A percentile compares a stretch with the other conserved stretches of the same genome.
Evolutionary conservation across 2,888 invertebrate species (phyloP).

Genomic region (Nomada lathburiana): DNA sequence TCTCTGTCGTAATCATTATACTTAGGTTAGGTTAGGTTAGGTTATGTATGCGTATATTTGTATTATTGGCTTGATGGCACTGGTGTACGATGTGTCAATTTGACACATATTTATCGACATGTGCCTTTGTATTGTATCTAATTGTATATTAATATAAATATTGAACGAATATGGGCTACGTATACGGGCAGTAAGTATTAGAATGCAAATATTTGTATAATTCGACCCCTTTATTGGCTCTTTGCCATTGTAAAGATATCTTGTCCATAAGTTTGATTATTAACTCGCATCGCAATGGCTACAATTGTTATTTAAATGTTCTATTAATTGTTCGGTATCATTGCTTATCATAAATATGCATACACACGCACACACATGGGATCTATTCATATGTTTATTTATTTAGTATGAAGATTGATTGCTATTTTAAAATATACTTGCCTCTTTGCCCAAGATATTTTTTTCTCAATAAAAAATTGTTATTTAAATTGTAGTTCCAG

Average conservation of each 20-base stretch:
- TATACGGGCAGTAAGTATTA: slow-evolving; percentile 57
- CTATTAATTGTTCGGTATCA: neutral
- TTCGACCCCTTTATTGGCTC: neutral
- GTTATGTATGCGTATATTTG: slow-evolving; percentile 30
- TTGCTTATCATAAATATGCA: neutral
- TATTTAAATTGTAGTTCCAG: slow-evolving; percentile 64
- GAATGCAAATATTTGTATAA: neutral
- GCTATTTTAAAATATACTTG: too few relatives aligned
- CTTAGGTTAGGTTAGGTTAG: slow-evolving; percentile 55
- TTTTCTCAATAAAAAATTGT: neutral
- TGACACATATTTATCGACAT: slow-evolving; percentile 75
- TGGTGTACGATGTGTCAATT: slow-evolving; percentile 74
- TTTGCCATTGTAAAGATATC: neutral
- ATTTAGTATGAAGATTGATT: neutral
- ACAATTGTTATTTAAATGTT: neutral
- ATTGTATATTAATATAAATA: slow-evolving; percentile 54
- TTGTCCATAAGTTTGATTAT: neutral
- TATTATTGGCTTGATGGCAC: slow-evolving; percentile 14
- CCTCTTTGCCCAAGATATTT: too few relatives aligned
- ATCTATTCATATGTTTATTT: neutral
- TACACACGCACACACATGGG: too few relatives aligned
- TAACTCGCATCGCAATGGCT: neutral
- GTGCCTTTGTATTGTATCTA: slow-evolving; percentile 64
- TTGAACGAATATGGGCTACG: slow-evolving; percentile 59
- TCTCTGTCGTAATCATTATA: slow-evolving; percentile 9